A percentile compares a stretch with the other conserved stretches of the same genome.
Evolutionary conservation across 2,888 invertebrate genomes (phyloP).

Genomic region (Drosophila helvetica): DNA sequence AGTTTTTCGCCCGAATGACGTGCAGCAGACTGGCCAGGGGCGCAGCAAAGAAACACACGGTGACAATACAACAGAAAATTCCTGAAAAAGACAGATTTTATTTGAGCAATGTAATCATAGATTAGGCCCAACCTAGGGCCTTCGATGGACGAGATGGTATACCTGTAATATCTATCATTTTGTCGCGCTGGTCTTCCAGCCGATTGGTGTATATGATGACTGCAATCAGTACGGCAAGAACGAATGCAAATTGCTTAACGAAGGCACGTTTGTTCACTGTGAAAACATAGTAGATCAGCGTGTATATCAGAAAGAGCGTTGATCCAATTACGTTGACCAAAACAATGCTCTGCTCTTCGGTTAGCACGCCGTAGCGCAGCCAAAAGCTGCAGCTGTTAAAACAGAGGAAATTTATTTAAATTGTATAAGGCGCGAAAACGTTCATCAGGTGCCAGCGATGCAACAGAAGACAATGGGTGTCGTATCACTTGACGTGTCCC

Average conservation of each 20-base stretch:
- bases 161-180: conserved; percentile 88
- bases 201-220: conserved; percentile 86
- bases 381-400: conserved; percentile 89
- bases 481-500: background rate
- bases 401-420: conserved; percentile 19
- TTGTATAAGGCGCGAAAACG: background rate
- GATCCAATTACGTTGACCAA: conserved; percentile 91
- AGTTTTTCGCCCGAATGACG: conserved; percentile 91
- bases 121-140: background rate
- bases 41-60: conserved; percentile 92
- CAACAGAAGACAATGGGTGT: conserved; percentile 10
- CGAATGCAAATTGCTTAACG: conserved; percentile 86
- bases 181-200: conserved; percentile 85
- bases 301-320: conserved; percentile 88
- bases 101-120: background rate
- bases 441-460: conserved; percentile 22
- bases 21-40: conserved; percentile 92
- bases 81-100: conserved; percentile 84
- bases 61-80: conserved; percentile 88
- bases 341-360: conserved; percentile 89
- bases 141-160: background rate
- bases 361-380: conserved; percentile 91
- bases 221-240: conserved; percentile 85
- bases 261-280: conserved; percentile 89
- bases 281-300: conserved; percentile 89